These are phyloP conservation scores for Dolichallabes microphthalmus DNA, from an alignment of 2,113 vertebrate species.

Conservation along the genomic window DNA sequence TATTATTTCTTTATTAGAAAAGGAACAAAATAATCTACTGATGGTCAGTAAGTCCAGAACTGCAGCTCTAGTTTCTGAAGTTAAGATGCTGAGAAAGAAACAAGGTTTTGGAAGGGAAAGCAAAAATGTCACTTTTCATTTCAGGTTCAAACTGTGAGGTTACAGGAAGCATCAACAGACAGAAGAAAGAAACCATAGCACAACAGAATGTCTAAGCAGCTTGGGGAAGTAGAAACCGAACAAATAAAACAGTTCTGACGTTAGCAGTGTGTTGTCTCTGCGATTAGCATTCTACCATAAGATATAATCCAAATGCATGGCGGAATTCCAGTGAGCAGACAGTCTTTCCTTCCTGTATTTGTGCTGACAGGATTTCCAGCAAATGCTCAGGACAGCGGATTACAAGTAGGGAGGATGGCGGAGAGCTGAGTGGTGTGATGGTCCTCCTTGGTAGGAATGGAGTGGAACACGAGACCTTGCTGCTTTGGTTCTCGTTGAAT, in stretches of 20 bases:
- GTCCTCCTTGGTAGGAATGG: conserved; percentile 36
- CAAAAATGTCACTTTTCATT: conserved; percentile 41
- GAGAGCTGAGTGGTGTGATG: conserved; percentile 25
- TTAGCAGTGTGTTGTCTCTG: conserved; percentile 25
- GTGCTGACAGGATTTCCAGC: conserved; percentile 26
- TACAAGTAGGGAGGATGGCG: background rate
- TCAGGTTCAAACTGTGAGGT: conserved; percentile 58
- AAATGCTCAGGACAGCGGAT: conserved; percentile 4
- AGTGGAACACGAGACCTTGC: conserved; percentile 21
- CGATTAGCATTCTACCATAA: conserved; percentile 24
- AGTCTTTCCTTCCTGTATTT: conserved; percentile 18
- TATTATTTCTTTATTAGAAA: conserved; percentile 55
- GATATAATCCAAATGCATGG: conserved; percentile 27
- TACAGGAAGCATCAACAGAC: conserved; percentile 64
- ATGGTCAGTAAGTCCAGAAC: conserved; percentile 56
- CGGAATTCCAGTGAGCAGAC: conserved; percentile 21
- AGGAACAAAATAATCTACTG: conserved; percentile 53
- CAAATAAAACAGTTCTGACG: conserved; percentile 29
- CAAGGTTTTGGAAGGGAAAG: conserved; percentile 27
- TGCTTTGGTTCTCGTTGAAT: conserved; percentile 4
- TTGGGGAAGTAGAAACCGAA: conserved; percentile 4
- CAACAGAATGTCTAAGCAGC: conserved; percentile 30
- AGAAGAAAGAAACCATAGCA: conserved; percentile 20
- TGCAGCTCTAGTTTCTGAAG: conserved; percentile 40
- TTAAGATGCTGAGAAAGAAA: conserved; percentile 42